Evolutionary conservation across 2,797 vertebrate species (phyloP).

Genomic region (Phoeniculus purpureus): DNA sequence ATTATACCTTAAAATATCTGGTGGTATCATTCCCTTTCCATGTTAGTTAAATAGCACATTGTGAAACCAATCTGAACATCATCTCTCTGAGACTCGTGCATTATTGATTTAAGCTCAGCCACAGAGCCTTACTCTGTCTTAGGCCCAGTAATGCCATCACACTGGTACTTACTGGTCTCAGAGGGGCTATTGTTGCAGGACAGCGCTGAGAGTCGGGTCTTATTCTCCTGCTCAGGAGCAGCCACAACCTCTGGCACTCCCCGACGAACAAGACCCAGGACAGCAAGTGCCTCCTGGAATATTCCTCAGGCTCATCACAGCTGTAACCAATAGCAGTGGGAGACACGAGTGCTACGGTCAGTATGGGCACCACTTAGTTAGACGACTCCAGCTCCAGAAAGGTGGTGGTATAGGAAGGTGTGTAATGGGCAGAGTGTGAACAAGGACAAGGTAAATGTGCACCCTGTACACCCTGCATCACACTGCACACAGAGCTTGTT

Average conservation of each 20-base stretch:
- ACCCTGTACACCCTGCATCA: neutral
- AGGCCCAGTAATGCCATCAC: neutral
- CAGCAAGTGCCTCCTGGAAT: neutral
- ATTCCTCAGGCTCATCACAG: neutral
- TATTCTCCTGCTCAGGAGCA: neutral
- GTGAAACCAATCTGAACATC: neutral
- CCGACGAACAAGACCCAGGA: neutral
- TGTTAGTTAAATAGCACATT: neutral
- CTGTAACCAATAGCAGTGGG: neutral
- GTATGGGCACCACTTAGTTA: neutral
- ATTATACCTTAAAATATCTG: neutral
- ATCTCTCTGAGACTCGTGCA: neutral
- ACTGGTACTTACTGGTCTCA: neutral
- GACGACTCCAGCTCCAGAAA: neutral
- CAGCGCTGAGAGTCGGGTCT: neutral
- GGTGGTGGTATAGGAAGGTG: neutral
- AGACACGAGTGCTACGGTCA: neutral
- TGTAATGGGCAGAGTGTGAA: accelerated
- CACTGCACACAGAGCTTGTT: accelerated
- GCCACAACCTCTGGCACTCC: neutral
- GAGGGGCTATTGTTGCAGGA: neutral
- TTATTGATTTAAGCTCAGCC: neutral
- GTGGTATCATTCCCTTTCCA: neutral
- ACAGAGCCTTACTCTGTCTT: neutral
- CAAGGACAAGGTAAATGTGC: neutral